Percentiles rank a stretch among this genome's conserved stretches.
Evolutionary conservation across 1,140 invertebrate species (phyloP).

Genomic region (Drosophila pandora): DNA sequence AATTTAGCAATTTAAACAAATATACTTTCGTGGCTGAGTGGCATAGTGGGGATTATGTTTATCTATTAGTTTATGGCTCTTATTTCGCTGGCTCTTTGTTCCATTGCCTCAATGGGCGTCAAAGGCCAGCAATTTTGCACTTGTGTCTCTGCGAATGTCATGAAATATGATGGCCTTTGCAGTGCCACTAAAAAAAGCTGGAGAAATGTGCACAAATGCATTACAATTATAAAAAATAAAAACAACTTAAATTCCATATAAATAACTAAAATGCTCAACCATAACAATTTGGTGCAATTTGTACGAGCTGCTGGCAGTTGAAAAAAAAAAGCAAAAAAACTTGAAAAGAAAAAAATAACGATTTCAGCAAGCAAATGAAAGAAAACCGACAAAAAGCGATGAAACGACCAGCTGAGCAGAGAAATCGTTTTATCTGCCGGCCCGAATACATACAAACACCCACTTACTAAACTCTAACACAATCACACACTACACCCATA

Average conservation of each 20-base stretch:
- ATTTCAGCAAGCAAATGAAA: constrained; percentile 51
- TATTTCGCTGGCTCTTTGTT: constrained; percentile 28
- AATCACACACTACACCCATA: not conserved
- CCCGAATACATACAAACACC: constrained; percentile 23
- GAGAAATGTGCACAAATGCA: constrained; percentile 6
- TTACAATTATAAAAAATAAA: constrained; percentile 14
- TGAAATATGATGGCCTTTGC: constrained; percentile 40
- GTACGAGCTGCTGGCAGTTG: constrained; percentile 18
- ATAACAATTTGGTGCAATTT: constrained; percentile 67
- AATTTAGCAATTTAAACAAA: constrained; percentile 75
- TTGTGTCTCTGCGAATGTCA: constrained; percentile 39
- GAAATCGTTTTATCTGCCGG: constrained; percentile 68
- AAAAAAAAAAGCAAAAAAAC: constrained; percentile 41
- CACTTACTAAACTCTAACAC: constrained; percentile 5
- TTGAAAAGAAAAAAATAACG: constrained; percentile 9
- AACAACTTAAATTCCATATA: constrained; percentile 20
- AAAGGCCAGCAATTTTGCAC: constrained; percentile 73
- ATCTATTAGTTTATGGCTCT: constrained; percentile 46
- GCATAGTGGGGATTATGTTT: constrained; percentile 9
- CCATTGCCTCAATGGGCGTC: constrained; percentile 24
- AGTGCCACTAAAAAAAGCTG: constrained; percentile 5
- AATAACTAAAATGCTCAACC: constrained; percentile 56
- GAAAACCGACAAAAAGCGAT: constrained; percentile 37
- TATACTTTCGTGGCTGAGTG: constrained; percentile 20
- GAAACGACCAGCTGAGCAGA: constrained; percentile 42